These are phyloP conservation scores for Brachionus calyciflorus DNA, from an alignment of 1,140 invertebrate genomes.

Conservation along the genomic window DNA sequence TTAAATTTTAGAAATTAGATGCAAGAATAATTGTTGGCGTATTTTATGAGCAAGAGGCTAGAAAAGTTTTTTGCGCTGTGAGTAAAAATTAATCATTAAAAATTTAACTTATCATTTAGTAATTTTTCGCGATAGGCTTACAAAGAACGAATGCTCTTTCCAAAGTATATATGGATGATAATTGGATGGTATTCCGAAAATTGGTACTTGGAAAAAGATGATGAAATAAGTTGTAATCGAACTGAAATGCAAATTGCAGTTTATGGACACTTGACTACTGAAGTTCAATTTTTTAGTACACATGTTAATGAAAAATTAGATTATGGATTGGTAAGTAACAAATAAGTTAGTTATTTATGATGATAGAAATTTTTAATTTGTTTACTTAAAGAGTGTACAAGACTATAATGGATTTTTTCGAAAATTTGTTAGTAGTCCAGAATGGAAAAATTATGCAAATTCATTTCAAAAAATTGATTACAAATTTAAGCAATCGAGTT, in stretches of 20 bases:
- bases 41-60: slow-evolving; percentile 93
- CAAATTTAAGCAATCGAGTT: slow-evolving; percentile 33
- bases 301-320: slow-evolving; percentile 35
- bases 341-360: background rate
- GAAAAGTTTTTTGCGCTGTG: slow-evolving; percentile 84
- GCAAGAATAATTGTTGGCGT: slow-evolving; percentile 94
- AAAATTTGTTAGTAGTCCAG: slow-evolving; percentile 31
- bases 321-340: slow-evolving; percentile 40
- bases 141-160: slow-evolving; percentile 87
- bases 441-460: background rate
- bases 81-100: slow-evolving; percentile 68
- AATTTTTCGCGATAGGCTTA: slow-evolving; percentile 65
- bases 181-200: slow-evolving; percentile 99
- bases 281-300: slow-evolving; percentile 65
- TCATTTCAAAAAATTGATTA: slow-evolving; percentile 9
- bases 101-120: background rate
- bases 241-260: slow-evolving; percentile 87
- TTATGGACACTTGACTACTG: slow-evolving; percentile 94
- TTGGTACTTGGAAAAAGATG: slow-evolving; percentile 87
- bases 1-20: slow-evolving; percentile 73
- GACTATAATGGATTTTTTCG: slow-evolving; percentile 28
- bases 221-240: slow-evolving; percentile 83
- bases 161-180: slow-evolving; percentile 97
- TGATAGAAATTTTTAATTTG: background rate
- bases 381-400: slow-evolving; percentile 10